Conservation (phyloP, 2,797 vertebrate species). For the Aulostomus chinensis region DNA sequence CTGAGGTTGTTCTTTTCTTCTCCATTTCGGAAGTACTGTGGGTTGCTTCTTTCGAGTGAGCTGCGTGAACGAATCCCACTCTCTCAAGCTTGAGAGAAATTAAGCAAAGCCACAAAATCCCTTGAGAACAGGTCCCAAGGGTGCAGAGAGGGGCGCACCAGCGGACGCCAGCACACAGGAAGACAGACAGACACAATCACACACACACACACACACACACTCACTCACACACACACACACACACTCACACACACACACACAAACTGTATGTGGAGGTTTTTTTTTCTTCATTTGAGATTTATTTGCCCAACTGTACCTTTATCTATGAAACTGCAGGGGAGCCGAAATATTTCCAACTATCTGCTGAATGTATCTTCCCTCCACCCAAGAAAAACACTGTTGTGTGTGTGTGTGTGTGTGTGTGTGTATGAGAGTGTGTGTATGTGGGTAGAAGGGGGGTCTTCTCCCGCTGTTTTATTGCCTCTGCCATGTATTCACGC, state of each 20-base stretch:
- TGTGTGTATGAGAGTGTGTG: conserved; percentile 1
- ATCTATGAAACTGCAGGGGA: conserved; percentile 70
- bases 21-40: too few species aligned
- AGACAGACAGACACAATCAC: conserved; percentile 41
- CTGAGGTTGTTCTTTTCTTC: too few species aligned
- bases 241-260: conserved; percentile 30
- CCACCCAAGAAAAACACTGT: conserved; percentile 61
- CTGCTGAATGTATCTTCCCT: conserved; percentile 75
- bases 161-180: conserved; percentile 20
- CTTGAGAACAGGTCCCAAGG: too few species aligned
- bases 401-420: conserved; percentile 10
- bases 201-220: conserved; percentile 17
- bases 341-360: conserved; percentile 77
- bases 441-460: conserved; percentile 18
- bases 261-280: conserved; percentile 69
- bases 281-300: conserved; percentile 76
- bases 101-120: conserved; percentile 37
- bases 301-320: conserved; percentile 77
- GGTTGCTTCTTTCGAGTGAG: too few species aligned
- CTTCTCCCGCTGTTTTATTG: conserved; percentile 74
- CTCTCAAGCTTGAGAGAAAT: conserved; percentile 42
- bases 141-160: too few species aligned
- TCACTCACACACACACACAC: conserved; percentile 28
- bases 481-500: conserved; percentile 76
- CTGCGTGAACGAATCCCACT: too few species aligned